Evolutionary conservation across 2,797 vertebrate species (phyloP).

Genomic region (Pyrrhura leucotis): DNA sequence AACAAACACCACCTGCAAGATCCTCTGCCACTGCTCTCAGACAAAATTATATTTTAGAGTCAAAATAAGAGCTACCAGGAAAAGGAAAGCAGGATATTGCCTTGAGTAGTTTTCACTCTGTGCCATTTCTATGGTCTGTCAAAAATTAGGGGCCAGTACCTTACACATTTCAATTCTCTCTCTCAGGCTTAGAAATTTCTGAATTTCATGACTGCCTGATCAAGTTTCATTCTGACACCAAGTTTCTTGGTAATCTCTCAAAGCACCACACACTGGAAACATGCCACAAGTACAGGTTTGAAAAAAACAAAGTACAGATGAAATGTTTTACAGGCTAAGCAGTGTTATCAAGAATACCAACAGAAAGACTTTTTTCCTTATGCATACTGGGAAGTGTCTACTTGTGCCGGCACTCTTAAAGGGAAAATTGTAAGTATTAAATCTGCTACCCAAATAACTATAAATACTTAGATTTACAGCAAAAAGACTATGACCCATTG

Average conservation of each 20-base stretch:
- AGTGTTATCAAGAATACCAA: background rate
- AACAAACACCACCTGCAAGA: background rate
- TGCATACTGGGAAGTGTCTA: background rate
- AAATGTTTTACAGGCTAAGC: background rate
- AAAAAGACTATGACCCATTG: background rate
- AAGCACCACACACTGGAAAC: background rate
- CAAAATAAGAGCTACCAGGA: background rate
- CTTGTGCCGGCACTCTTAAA: background rate
- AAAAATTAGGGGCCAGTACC: background rate
- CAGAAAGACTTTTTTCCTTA: background rate
- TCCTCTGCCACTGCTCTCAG: background rate
- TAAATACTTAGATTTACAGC: background rate
- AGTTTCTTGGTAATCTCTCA: constrained; percentile 8
- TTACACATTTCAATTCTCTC: background rate
- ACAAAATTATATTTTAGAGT: background rate
- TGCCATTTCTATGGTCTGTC: background rate
- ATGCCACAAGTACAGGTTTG: background rate
- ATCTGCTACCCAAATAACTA: background rate
- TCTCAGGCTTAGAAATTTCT: constrained; percentile 7
- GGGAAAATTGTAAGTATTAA: background rate
- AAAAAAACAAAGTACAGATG: background rate
- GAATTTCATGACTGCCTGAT: constrained; percentile 14
- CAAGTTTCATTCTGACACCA: constrained; percentile 14
- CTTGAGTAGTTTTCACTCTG: background rate
- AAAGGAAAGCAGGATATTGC: background rate